phyloP scores from a whole-genome alignment of 92 coral and sea anemone species.

The Epizoanthus rinbou region DNA sequence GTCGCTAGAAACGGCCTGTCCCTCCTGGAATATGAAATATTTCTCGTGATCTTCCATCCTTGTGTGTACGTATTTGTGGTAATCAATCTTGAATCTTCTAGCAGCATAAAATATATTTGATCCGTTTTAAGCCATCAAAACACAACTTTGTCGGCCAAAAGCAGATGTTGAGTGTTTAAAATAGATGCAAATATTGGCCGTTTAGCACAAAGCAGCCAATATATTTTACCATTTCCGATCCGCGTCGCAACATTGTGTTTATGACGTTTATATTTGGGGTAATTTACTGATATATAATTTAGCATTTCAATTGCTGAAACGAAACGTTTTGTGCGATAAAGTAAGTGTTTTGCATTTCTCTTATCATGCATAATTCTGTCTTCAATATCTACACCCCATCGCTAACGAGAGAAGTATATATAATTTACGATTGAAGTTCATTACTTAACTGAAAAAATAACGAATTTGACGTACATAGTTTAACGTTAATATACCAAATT shows the following conservation, averaged over 20 bases:
- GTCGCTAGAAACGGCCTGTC: not conserved
- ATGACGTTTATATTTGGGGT: not conserved
- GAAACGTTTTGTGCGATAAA: not conserved
- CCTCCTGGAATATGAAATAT: not conserved
- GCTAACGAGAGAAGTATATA: not conserved
- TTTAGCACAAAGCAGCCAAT: slow-evolving; percentile 3
- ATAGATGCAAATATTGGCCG: not conserved
- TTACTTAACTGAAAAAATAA: too few species aligned
- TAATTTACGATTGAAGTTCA: not conserved
- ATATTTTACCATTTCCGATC: slow-evolving; percentile 19
- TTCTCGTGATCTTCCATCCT: slow-evolving; percentile 12
- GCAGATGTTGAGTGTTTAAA: not conserved
- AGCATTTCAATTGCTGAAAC: not conserved
- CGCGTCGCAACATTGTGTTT: not conserved
- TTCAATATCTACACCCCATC: not conserved
- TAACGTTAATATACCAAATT: not conserved
- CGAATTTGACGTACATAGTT: not conserved
- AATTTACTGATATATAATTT: not conserved
- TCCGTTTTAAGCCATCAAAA: not conserved
- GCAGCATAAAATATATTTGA: not conserved
- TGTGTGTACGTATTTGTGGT: not conserved
- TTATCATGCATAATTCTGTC: not conserved
- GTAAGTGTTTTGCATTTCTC: not conserved
- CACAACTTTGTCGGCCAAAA: not conserved
- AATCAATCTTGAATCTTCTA: not conserved